Base-by-base conservation (phyloP, 2,888 invertebrate species). In the Torymus texanus region DNA sequence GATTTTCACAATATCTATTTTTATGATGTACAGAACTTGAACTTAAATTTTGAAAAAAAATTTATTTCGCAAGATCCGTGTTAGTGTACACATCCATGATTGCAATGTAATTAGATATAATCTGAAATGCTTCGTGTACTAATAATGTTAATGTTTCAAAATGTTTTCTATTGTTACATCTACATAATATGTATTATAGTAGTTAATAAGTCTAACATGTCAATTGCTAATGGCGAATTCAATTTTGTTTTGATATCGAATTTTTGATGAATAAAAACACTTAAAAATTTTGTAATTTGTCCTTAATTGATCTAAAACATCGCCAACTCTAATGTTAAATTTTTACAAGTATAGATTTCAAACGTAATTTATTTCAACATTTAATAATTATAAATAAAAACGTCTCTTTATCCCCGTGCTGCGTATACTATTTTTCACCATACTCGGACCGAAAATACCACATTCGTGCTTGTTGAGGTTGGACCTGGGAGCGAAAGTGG, bases 111-210 rank as follows among this genome's bases (percentile, higher is more conserved):
- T 51, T 51, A 66, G 50, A 5, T 1, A n/a, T 11, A 24, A 24
- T 67, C 1, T 14, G 53, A n/a, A 29, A 55, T n/a, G 53, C n/a
- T 67, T 67, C 1, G 8, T n/a, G 5, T 55, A 67, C 24, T 21
- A 24, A 55, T 56, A 70, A 13, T 70, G 70, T 70, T 70, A 70
- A 59, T 70, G 70, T 70, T 70, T 58, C n/a, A 70, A 70, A 59
- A 70, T 53, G 21, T 59, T 58, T 59, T 70, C 50, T 18, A 70
- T 59, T 70, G 70, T 70, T 70, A 70, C 24, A 55, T 24, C 14
- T 67, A n/a, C 70, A 59, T 29, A 70, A 59, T n/a, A 50, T 50
- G 68, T 68, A 21, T 51, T 21, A 41, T 41, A 41, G 41, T 13
- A 29, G 21, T 29, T 62, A 29, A 4, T 62, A 62, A 41, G 41